Base-by-base conservation (phyloP, 1,140 invertebrate genomes). In the Oppia nitens region DNA sequence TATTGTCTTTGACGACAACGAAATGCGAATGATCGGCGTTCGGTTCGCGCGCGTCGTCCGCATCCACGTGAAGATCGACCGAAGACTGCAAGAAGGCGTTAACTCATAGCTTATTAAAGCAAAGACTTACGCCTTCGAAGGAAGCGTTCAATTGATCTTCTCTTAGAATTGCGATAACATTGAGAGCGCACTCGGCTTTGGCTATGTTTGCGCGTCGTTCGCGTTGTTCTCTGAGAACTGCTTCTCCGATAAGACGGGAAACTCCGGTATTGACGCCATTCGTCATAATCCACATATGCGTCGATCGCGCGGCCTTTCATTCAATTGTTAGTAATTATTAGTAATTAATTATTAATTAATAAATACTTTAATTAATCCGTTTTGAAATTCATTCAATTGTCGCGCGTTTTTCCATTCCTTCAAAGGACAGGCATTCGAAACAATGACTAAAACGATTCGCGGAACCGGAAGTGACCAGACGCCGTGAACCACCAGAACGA, bases 201-300 rank as follows among this genome's bases (percentile, higher is more conserved):
- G 32, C 3, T n/a, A 23, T 32, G 49, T 21, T 49, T 1, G 56
- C 26, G 1, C 23, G 23, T 2, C 9, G 2, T 45, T 57, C 56
- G 9, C 48, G 48, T 21, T 66, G 64, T 59, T 72, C 70, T 56
- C 69, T 65, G 17, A 55, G 29, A 0, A 72, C 66, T 17, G 71
- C 70, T 53, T 74, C 71, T 0, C 72, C 72, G 47, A 74, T 69
- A 21, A 71, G 59, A 59, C 71, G 68, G 4, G 69, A 64, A 2
- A 73, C 62, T 0, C 70, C 71, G 25, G 62, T 57, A 62, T 74
- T 69, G 11, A 71, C 47, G 6, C 73, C 73, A 61, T 71, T 69
- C 0, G 72, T 74, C 9, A 74, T 51, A n/a, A 74, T 70, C 72
- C 72, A 74, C 69, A 74, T 72, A 49, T 70, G 67, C 20, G 73